phyloP scores from a whole-genome alignment of 2,113 vertebrate genomes.

The Rhinolophus sinicus region DNA sequence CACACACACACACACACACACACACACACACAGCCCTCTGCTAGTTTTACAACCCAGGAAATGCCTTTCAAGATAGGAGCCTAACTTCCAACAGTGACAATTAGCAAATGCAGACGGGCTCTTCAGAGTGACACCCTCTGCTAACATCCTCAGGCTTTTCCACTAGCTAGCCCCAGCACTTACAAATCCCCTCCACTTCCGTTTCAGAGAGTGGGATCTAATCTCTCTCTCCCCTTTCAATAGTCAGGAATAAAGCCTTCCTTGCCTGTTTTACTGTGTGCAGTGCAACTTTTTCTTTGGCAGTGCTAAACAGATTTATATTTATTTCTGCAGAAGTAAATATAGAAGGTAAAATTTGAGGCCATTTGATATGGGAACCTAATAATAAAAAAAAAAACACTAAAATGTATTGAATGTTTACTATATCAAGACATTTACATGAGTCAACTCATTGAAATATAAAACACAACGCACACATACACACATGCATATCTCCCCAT shows the following conservation, averaged over 20 bases:
- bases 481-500: background rate
- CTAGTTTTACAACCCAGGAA: background rate
- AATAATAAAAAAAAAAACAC: background rate
- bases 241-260: background rate
- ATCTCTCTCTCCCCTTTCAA: background rate
- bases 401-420: background rate
- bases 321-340: background rate
- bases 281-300: background rate
- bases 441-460: background rate
- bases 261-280: background rate
- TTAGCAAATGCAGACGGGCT: background rate
- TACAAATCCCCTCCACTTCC: background rate
- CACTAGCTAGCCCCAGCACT: background rate
- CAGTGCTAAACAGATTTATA: background rate
- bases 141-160: background rate
- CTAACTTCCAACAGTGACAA: background rate
- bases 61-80: background rate
- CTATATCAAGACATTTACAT: background rate
- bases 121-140: rapidly evolving
- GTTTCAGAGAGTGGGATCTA: background rate
- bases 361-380: background rate
- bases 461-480: background rate
- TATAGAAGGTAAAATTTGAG: background rate
- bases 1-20: too few species aligned
- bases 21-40: background rate